phyloP scores from a whole-genome alignment of 2,797 vertebrate genomes.

The Gephyroberyx darwinii region DNA sequence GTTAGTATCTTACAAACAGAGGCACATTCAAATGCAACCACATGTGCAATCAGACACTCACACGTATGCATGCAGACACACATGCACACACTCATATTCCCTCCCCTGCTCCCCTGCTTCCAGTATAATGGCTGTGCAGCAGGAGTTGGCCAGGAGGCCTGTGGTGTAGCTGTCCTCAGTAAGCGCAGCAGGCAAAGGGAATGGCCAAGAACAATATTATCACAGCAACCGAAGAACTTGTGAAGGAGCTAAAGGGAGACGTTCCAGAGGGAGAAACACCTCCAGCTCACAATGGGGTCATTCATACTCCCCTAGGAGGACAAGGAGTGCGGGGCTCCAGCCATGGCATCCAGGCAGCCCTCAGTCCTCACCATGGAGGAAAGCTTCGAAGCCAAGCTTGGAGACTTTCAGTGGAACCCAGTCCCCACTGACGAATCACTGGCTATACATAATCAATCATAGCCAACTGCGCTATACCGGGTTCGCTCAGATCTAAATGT shows the following conservation, averaged over 20 bases:
- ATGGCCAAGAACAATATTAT: conserved; percentile 82
- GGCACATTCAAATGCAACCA: conserved; percentile 46
- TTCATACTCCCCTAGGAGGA: conserved; percentile 68
- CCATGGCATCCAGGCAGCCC: conserved; percentile 60
- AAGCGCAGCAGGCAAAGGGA: conserved; percentile 70
- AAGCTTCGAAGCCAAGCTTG: conserved; percentile 57
- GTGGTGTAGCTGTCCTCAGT: conserved; percentile 73
- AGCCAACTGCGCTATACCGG: conserved; percentile 36
- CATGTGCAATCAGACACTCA: conserved; percentile 54
- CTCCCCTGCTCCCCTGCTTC: conserved; percentile 52
- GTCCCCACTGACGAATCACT: conserved; percentile 21
- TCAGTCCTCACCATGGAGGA: conserved; percentile 48
- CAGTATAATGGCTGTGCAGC: conserved; percentile 57
- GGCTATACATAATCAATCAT: conserved; percentile 65
- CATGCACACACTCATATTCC: conserved; percentile 36
- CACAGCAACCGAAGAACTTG: conserved; percentile 80
- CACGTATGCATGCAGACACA: conserved; percentile 24
- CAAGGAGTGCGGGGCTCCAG: conserved; percentile 53
- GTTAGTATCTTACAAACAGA: conserved; percentile 59
- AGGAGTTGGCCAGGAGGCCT: conserved; percentile 69
- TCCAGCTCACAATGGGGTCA: conserved; percentile 77
- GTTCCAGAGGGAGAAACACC: conserved; percentile 79
- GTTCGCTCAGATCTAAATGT: conserved; percentile 53
- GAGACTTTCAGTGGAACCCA: conserved; percentile 49
- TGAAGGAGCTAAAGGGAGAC: conserved; percentile 77